phyloP scores from a whole-genome alignment of 2,888 invertebrate species.

The Laothoe populi region DNA sequence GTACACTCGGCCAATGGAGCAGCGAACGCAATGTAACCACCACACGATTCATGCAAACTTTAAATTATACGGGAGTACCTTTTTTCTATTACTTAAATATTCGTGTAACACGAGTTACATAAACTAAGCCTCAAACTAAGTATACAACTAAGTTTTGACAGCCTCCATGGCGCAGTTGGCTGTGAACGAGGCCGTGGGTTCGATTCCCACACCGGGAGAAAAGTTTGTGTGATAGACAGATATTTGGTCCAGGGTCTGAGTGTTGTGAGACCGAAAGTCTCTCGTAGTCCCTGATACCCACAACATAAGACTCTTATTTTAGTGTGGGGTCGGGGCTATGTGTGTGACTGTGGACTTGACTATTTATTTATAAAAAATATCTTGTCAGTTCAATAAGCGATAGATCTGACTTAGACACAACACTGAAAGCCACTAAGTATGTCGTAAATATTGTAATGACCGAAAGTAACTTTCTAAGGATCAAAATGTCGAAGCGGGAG shows the following conservation, averaged over 20 bases:
- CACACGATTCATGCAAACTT: slow-evolving; percentile 53
- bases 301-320: too few species aligned
- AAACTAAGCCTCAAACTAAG: not conserved
- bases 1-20: slow-evolving; percentile 79
- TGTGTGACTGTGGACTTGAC: too few species aligned
- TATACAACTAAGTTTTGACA: too few species aligned
- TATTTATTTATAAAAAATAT: too few species aligned
- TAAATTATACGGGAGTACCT: slow-evolving; percentile 38
- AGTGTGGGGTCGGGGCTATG: too few species aligned
- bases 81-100: slow-evolving; percentile 7
- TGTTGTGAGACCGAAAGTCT: too few species aligned
- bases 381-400: slow-evolving; percentile 6
- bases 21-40: slow-evolving; percentile 63
- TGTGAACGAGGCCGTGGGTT: too few species aligned
- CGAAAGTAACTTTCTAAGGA: slow-evolving; percentile 23
- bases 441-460: slow-evolving; percentile 25
- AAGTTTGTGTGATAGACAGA: too few species aligned
- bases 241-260: too few species aligned
- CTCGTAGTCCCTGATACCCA: too few species aligned
- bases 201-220: too few species aligned
- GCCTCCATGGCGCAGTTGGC: too few species aligned
- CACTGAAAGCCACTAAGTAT: slow-evolving; percentile 10
- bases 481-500: slow-evolving; percentile 14
- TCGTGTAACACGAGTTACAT: slow-evolving; percentile 1
- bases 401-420: slow-evolving; percentile 30